Base-by-base conservation (phyloP, 2,113 vertebrate species). In the Peromyscus californicus region DNA sequence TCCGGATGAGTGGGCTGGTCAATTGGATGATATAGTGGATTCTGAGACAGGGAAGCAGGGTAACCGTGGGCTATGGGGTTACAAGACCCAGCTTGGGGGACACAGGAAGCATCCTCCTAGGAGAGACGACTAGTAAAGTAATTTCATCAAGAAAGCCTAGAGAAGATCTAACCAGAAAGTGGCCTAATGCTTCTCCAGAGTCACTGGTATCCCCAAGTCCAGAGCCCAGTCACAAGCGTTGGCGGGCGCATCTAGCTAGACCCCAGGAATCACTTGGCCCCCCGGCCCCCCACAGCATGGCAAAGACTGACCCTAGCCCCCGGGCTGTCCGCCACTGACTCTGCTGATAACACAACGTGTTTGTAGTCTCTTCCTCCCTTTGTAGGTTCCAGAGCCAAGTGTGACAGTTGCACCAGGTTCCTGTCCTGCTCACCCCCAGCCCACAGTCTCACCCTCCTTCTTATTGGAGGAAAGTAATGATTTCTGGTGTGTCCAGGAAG, bases 361-460 rank as follows among this genome's bases (percentile, higher is more conserved):
- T 87, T 65, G 3, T 13, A 7, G 29, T n/a, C 16, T 17, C n/a
- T 42, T 33, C 51, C 74, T 74, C 54, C 10, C 31, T 3, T 13
- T 39, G 19, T 2, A 17, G 1, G 24, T 79, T 54, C 22, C 69
- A n/a, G 16, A 70, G 33, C 48, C 82, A n/a, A 8, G 16, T 13
- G 24, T 3, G 9, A 4, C 2, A 13, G 4, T 42, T n/a, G 22
- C 0, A 3, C 26, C 10, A 54, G 51, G 10, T 48, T 4, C 74
- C 48, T 75, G 9, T 39, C 2, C 21, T 4, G 6, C 0, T 4
- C n/a, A 1, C 3, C 63, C 17, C 7, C 15, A 74, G 69, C 4
- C 63, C 24, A 51, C 7, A n/a, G 10, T 63, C 15, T 45, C 90
- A 76, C n/a, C n/a, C n/a, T n/a, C n/a, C n/a, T n/a, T n/a, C n/a